A percentile compares a stretch with the other conserved stretches of the same genome.
These are phyloP conservation scores for Oscheius myriophilus DNA, from an alignment of 2,888 invertebrate genomes.

Conservation along the genomic window DNA sequence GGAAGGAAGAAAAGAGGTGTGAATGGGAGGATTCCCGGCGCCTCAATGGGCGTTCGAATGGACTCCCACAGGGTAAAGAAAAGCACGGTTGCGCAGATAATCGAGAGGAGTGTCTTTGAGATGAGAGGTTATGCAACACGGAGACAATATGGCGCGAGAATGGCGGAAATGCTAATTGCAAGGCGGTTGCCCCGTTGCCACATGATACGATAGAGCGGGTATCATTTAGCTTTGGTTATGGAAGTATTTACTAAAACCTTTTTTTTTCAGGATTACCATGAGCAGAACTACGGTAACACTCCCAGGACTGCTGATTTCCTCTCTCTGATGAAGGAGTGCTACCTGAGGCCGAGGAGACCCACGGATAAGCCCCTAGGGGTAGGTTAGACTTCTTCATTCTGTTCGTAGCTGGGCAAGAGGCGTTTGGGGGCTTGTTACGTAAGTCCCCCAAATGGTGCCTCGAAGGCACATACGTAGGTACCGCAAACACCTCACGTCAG, in stretches of 20 bases:
- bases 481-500: no score
- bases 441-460: no score
- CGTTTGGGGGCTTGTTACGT: no score
- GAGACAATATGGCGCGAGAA: slow-evolving; percentile 8
- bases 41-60: background rate
- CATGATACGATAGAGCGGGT: no score
- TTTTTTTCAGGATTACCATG: background rate
- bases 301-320: slow-evolving; percentile 8
- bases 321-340: slow-evolving; percentile 11
- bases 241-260: no score
- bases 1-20: background rate
- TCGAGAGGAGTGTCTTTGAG: slow-evolving; percentile 22
- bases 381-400: no score
- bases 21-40: background rate
- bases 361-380: background rate
- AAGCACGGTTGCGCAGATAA: slow-evolving; percentile 7
- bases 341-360: slow-evolving; percentile 3
- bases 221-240: no score
- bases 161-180: slow-evolving; percentile 12
- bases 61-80: background rate
- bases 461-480: no score
- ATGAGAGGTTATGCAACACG: background rate
- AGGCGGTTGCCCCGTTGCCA: slow-evolving; percentile 5
- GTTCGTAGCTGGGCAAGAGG: no score
- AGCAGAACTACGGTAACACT: background rate